Conservation (phyloP, 1,140 invertebrate genomes). For the Sinella curviseta region DNA sequence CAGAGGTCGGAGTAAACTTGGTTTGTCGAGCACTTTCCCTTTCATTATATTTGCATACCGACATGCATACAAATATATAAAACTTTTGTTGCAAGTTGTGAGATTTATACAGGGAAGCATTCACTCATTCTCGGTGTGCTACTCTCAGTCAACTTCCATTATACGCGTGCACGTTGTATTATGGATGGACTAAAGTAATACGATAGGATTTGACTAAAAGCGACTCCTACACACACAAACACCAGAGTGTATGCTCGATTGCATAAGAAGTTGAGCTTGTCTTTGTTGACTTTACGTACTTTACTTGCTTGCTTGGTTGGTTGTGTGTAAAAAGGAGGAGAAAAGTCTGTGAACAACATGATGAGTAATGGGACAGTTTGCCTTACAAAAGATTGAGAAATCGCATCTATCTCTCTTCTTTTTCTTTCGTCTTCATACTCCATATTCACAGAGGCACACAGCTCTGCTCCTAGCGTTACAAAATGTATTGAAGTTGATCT, state of each 20-base stretch:
- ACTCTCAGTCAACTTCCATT: background rate
- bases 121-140: background rate
- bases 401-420: background rate
- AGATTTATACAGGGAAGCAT: background rate
- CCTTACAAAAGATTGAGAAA: constrained; percentile 25
- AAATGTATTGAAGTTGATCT: background rate
- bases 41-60: background rate
- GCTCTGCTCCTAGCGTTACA: background rate
- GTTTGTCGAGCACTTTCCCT: background rate
- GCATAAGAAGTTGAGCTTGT: constrained; percentile 24
- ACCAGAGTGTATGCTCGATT: background rate
- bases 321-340: background rate
- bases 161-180: too few relatives aligned
- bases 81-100: background rate
- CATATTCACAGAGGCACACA: background rate
- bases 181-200: too few relatives aligned
- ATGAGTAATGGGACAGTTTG: constrained; percentile 26
- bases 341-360: constrained; percentile 9
- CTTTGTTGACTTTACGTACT: constrained; percentile 14
- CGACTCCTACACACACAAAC: background rate
- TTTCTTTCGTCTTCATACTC: background rate
- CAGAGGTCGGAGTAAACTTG: background rate
- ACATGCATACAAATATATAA: background rate
- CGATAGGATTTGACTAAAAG: background rate
- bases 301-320: background rate